These are phyloP conservation scores for Apodemia zela DNA, from an alignment of 2,888 invertebrate genomes.

Conservation along the genomic window DNA sequence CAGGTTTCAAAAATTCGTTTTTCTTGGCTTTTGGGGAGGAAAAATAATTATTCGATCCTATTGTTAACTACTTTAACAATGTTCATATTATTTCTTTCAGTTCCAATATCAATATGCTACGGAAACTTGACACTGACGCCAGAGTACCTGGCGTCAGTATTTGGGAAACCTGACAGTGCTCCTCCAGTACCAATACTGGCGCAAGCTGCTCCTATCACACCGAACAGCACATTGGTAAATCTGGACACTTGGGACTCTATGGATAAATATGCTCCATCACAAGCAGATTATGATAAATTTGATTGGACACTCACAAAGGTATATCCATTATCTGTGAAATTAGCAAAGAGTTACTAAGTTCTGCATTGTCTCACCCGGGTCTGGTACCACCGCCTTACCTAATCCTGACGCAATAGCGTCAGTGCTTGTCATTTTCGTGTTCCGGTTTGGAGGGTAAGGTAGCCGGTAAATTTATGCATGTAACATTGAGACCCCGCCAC, in stretches of 20 bases:
- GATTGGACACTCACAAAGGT: slow-evolving; percentile 85
- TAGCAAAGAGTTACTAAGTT: background rate
- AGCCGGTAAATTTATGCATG: too few species aligned
- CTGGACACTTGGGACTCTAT: slow-evolving; percentile 49
- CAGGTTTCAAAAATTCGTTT: too few species aligned
- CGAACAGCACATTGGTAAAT: slow-evolving; percentile 28
- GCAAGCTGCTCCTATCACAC: slow-evolving; percentile 40
- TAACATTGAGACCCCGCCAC: too few species aligned
- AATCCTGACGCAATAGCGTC: too few species aligned
- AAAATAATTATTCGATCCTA: too few species aligned
- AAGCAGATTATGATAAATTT: slow-evolving; percentile 78
- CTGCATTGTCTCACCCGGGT: too few species aligned
- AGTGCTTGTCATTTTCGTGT: too few species aligned
- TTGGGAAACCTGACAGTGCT: slow-evolving; percentile 26
- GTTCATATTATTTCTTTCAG: too few species aligned
- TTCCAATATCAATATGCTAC: slow-evolving; percentile 15
- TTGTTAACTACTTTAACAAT: too few species aligned
- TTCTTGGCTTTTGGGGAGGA: too few species aligned
- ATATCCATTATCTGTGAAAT: slow-evolving; percentile 25
- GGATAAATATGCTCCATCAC: slow-evolving; percentile 45
- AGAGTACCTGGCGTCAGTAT: slow-evolving; percentile 25
- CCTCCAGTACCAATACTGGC: slow-evolving; percentile 14
- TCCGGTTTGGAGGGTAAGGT: too few species aligned
- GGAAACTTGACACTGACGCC: slow-evolving; percentile 5
- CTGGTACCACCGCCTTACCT: too few species aligned